Base-by-base conservation (phyloP, 1,140 invertebrate genomes). In the Nautilus pompilius region DNA sequence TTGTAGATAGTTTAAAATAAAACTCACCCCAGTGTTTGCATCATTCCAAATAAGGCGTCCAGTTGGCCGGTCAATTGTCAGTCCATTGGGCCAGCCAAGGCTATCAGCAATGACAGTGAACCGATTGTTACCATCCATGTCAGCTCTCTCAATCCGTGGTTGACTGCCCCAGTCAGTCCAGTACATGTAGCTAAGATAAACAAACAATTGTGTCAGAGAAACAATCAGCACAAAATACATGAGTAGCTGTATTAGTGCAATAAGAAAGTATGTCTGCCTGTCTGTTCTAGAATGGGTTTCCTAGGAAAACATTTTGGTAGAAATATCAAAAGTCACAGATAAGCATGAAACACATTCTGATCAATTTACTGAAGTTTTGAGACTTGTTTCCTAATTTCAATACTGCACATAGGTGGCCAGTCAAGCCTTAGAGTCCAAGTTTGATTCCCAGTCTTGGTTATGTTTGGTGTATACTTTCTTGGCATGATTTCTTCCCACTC, bases 161-260 rank as follows among this genome's bases (percentile, higher is more conserved):
- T 96, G 93, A 76, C 96, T 94, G 30, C 96, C 96, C 96, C 97
- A 99, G 79, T 99, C 97, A 0, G 95, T 97, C 96, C 96, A 98
- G 85, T 97, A 98, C 26, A 98, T 84, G 88, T 70, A 77, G 2
- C 73, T 79, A 49, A 8, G 60, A 62, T 60, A 58, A 17, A 29
- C 33, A 63, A 57, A 57, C 5, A 58, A 28, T n/a, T n/a, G n/a
- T n/a, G n/a, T n/a, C n/a, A n/a, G 49, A 45, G 10, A 45, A 45
- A 45, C 10, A 45, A 10, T 13, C n/a, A 45, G 10, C 36, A 45
- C 10, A 10, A 45, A 45, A 13, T 45, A n/a, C n/a, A 45, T 45
- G 10, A 45, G 20, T n/a, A 45, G 36, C 36, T 13, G 36, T 45
- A 13, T 13, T 45, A 45, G 10, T n/a, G n/a, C n/a, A n/a, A n/a